Conservation (phyloP, 2,888 invertebrate species). For the Microchrysa polita region DNA sequence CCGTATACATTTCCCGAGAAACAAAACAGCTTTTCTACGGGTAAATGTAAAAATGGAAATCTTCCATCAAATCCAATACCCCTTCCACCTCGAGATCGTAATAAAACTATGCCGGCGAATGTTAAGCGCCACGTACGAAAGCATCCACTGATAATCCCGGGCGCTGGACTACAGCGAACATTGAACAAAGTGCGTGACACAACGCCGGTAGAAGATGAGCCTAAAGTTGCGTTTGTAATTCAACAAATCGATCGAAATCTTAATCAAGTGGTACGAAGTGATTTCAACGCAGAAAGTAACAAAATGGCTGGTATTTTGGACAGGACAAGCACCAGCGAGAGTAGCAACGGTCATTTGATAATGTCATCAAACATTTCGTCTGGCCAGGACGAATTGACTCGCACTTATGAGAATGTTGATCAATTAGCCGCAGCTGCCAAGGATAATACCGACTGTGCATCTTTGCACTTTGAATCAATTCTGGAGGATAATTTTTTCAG, state of each 20-base stretch:
- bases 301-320: constrained; percentile 45
- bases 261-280: constrained; percentile 42
- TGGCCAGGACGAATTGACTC: not conserved
- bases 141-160: constrained; percentile 82
- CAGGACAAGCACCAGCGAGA: not conserved
- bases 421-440: not conserved
- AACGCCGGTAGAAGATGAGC: constrained; percentile 61
- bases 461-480: constrained; percentile 63
- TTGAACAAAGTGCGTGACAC: constrained; percentile 68
- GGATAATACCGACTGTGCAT: constrained; percentile 59
- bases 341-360: not conserved
- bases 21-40: constrained; percentile 3
- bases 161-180: constrained; percentile 70
- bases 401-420: constrained; percentile 40
- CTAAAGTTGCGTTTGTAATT: constrained; percentile 50
- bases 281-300: constrained; percentile 46
- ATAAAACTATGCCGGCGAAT: constrained; percentile 70
- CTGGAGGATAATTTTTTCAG: constrained; percentile 61
- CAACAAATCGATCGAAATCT: constrained; percentile 46
- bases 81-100: constrained; percentile 79
- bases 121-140: constrained; percentile 80
- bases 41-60: constrained; percentile 18
- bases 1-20: constrained; percentile 60
- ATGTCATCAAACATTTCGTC: not conserved
- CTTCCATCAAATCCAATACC: constrained; percentile 74